Evolutionary conservation across 1,140 invertebrate genomes (phyloP), one percentile per base, ranked within the genome.

Genomic region (Akabosia matsudoensis): DNA sequence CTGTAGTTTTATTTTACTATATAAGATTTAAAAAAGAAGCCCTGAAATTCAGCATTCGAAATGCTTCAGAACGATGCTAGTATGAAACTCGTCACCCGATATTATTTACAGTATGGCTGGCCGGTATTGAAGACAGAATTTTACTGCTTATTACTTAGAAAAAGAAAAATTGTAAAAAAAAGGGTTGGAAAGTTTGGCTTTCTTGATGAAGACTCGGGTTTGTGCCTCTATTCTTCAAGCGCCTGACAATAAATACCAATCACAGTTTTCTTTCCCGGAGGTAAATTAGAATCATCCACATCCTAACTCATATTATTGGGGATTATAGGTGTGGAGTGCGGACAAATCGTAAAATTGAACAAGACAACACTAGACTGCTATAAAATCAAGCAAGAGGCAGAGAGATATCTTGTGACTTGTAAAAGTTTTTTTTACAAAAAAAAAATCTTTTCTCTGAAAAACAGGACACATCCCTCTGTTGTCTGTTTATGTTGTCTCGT

Each of bases 271-370:
- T 31, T 30, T 28, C 61, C 4, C 28, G 61, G 61, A 67, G 61
- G 61, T 67, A 67, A 67, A 67, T 67, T 13, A 67, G 26, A 13
- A 67, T 67, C 61, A 67, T 67, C 61, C 61, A 67, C 61, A 67
- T 67, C 61, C n/a, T 31, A 67, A 67, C 61, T 67, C 61, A 30
- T 67, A 31, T 67, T 30, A 67, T 67, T 67, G 61, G 61, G n/a
- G 24, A 67, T 67, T 24, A 67, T 67, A 67, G 28, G 61, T 67
- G 61, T 22, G 61, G 61, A 67, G 7, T 67, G 61, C 28, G 61
- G 61, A 67, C 24, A 67, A 67, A 67, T 67, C 31, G 28, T 67
- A 67, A 67, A 67, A 67, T 30, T 1, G 61, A 56, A 3, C n/a
- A 56, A 22, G 54, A 56, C 54, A 56, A 24, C 54, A 13, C 10